Base-by-base conservation (phyloP, 2,888 invertebrate species). In the Glyphotaelius pellucidus region DNA sequence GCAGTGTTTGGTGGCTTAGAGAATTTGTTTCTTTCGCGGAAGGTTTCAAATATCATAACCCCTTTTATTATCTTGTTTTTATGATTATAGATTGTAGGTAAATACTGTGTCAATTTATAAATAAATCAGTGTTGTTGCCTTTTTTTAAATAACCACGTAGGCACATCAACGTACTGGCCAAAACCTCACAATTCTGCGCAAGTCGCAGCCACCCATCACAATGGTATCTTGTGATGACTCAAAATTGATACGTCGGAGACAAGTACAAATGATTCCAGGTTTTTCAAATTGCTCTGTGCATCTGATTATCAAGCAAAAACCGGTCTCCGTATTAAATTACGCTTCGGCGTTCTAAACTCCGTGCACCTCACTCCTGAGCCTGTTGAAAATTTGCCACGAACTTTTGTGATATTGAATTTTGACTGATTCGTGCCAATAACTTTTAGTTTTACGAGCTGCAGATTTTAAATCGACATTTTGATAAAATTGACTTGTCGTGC, bases 181-280 rank as follows among this genome's bases (percentile, higher is more conserved):
- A n/a, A 25, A 9, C 67, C 67, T n/a, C 25, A n/a, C 67, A 67
- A 67, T 67, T 0, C 9, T 67, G 25, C 9, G 7, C n/a, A 67
- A 67, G 67, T 7, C 25, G 25, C 25, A n/a, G 67, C n/a, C 67
- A 67, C 67, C 67, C 67, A 67, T 67, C 67, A 67, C 67, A 67
- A 67, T 67, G 67, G 67, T 87, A 31, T 87, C 35, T 83, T 38
- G 83, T 83, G 83, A 35, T 32, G 42, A 14, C 86, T 87, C 86
- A n/a, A 87, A 52, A 83, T 83, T 83, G 83, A 83, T 83, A 83
- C 83, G 83, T 83, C 25, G 83, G 83, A 83, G 83, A 83, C 83
- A 83, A 83, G 83, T 83, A 83, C 83, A 83, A 83, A 83, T 83
- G 83, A 83, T 83, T 25, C 31, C 83, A 83, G 32, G 35, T 35